Evolutionary conservation across 2,888 invertebrate species (phyloP).

Genomic region (Lasioglossum villosulum): DNA sequence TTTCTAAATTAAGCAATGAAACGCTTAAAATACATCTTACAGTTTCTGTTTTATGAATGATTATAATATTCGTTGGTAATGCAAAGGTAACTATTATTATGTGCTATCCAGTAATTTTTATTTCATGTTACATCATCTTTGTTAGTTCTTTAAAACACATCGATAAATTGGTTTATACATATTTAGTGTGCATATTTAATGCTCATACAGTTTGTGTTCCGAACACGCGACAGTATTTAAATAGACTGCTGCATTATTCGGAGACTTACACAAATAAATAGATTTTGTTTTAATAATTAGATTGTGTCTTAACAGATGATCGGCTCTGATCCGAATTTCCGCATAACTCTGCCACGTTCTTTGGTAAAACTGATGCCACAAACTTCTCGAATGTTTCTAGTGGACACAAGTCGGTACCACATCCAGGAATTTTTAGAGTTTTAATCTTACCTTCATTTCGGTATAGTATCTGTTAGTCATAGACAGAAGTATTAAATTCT

Average conservation of each 20-base stretch:
- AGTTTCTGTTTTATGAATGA: no score
- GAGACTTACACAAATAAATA: neutral
- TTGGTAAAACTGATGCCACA: slow-evolving; percentile 12
- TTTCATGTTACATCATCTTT: neutral
- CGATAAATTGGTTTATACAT: neutral
- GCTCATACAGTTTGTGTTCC: neutral
- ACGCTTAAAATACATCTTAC: no score
- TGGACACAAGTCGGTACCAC: slow-evolving; percentile 35
- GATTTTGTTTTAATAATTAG: neutral
- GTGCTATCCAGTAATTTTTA: neutral
- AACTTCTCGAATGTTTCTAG: slow-evolving; percentile 31
- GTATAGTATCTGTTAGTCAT: slow-evolving; percentile 31
- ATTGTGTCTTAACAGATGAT: neutral
- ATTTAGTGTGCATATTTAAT: neutral
- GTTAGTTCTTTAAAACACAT: neutral
- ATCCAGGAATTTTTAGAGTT: slow-evolving; percentile 37
- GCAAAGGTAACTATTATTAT: neutral
- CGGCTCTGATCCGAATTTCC: neutral
- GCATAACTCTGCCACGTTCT: slow-evolving; percentile 20
- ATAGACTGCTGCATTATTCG: neutral
- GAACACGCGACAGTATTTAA: neutral
- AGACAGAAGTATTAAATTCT: neutral
- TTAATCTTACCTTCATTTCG: slow-evolving; percentile 17
- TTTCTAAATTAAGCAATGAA: no score
- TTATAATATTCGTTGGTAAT: neutral